Percentiles rank a stretch among this genome's conserved stretches.
Conservation (phyloP, 2,113 vertebrate genomes). For the Boulengerochromis microlepis region DNA sequence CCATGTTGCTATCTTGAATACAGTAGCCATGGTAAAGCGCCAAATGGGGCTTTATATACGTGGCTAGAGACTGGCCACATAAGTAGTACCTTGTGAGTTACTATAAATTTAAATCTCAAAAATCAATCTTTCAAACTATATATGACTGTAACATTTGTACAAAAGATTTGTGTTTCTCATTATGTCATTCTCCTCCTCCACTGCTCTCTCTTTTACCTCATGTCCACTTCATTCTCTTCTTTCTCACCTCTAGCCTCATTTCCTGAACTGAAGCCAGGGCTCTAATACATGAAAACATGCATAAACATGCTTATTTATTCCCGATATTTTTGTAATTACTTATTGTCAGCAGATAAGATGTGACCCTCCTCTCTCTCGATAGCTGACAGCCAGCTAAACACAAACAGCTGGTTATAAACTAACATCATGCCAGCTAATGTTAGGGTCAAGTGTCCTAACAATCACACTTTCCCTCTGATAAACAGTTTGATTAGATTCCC, state of each 20-base stretch:
- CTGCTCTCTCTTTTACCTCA: neutral
- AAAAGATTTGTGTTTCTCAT: neutral
- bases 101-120: neutral
- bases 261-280: rapidly evolving
- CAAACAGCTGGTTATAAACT: neutral
- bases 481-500: neutral
- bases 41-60: rapidly evolving
- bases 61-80: rapidly evolving
- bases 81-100: neutral
- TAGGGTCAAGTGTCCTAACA: neutral
- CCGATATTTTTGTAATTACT: neutral
- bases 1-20: neutral
- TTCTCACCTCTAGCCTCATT: neutral
- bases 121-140: neutral
- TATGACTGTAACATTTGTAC: neutral
- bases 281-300: neutral
- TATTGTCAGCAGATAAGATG: rapidly evolving
- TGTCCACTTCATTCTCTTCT: neutral
- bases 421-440: neutral
- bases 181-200: neutral
- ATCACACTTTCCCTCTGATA: neutral
- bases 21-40: neutral
- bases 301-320: neutral
- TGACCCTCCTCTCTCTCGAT: neutral
- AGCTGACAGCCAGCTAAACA: neutral